phyloP scores from a whole-genome alignment of 2,797 vertebrate species.

The Phalloptychus januarius region DNA sequence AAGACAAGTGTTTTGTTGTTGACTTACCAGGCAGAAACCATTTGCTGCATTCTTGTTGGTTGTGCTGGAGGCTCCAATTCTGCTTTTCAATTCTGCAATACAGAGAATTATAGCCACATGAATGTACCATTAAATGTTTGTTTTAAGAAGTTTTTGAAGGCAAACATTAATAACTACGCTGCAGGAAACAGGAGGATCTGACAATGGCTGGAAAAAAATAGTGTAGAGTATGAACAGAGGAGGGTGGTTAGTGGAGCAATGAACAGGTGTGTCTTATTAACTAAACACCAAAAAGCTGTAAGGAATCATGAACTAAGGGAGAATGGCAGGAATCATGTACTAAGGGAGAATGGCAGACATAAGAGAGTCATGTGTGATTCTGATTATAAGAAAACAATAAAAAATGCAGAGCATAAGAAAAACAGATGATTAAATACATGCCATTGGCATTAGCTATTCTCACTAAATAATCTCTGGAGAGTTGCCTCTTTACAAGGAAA shows the following conservation, averaged over 20 bases:
- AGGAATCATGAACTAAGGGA: not conserved
- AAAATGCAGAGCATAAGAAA: not conserved
- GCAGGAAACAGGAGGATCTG: not conserved
- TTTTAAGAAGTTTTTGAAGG: not conserved
- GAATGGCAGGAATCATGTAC: not conserved
- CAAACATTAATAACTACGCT: not conserved
- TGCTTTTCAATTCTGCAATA: not conserved
- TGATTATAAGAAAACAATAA: not conserved
- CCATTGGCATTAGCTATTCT: constrained; percentile 18
- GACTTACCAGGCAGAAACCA: too few species aligned
- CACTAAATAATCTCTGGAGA: constrained; percentile 49
- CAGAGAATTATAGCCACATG: not conserved
- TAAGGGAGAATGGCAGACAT: not conserved
- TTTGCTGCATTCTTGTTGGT: too few species aligned
- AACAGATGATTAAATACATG: constrained; percentile 6
- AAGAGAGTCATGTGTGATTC: not conserved
- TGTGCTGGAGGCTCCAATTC: too few species aligned
- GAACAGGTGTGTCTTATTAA: not conserved
- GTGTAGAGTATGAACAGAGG: not conserved
- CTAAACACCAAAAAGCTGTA: not conserved
- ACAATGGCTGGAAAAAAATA: not conserved
- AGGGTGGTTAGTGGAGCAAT: not conserved
- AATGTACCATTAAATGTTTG: not conserved
- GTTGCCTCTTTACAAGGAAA: constrained; percentile 48
- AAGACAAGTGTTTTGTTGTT: too few species aligned